Percentiles rank a stretch among this genome's conserved stretches.
Evolutionary conservation across 2,113 vertebrate species (phyloP).

Genomic region (Ancistrus triradiatus): DNA sequence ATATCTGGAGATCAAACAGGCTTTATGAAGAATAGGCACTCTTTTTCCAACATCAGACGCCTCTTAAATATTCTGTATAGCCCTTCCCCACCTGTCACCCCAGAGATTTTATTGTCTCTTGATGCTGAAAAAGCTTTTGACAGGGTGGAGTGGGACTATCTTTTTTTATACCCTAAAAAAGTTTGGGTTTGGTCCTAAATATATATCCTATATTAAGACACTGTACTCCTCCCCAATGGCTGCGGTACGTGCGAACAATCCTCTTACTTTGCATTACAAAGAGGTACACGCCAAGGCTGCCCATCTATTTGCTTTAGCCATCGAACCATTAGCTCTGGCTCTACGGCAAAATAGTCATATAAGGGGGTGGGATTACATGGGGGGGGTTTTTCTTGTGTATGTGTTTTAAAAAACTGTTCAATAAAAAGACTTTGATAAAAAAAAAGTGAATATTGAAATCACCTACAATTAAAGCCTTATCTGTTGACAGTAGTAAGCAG

Average conservation of each 20-base stretch:
- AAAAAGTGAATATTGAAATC: too few species aligned
- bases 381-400: too few species aligned
- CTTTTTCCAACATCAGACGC: neutral
- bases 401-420: too few species aligned
- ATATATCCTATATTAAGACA: neutral
- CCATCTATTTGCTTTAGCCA: neutral
- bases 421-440: too few species aligned
- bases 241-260: neutral
- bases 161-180: neutral
- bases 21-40: conserved; percentile 4
- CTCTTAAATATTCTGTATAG: conserved; percentile 17
- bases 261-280: conserved; percentile 1
- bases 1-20: neutral
- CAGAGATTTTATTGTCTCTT: neutral
- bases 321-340: conserved; percentile 5
- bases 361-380: neutral
- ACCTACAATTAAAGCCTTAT: too few species aligned
- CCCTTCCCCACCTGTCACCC: neutral
- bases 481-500: too few species aligned
- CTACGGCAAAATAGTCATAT: neutral
- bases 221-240: neutral
- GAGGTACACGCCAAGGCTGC: neutral
- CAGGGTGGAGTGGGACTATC: neutral
- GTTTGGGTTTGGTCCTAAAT: conserved; percentile 1
- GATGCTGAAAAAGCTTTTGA: conserved; percentile 10